A percentile compares a stretch with the other conserved stretches of the same genome.
phyloP scores from a whole-genome alignment of 2,888 invertebrate species.

The Brachyptera risi region DNA sequence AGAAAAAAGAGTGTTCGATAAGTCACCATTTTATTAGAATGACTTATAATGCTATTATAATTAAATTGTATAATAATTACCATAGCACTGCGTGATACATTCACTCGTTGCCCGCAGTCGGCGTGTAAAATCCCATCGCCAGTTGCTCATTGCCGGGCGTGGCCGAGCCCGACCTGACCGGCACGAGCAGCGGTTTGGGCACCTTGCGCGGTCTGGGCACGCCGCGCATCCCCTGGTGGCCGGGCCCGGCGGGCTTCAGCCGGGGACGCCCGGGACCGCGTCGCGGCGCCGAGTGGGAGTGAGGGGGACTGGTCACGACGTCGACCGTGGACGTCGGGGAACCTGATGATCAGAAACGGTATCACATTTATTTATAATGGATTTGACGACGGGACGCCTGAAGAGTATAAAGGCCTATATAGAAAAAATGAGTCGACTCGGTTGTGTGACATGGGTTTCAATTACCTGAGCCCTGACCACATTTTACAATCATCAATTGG shows the following conservation, averaged over 20 bases:
- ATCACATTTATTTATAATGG: too few species aligned
- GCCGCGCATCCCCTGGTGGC: constrained; percentile 59
- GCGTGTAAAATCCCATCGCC: constrained; percentile 32
- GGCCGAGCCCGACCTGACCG: constrained; percentile 25
- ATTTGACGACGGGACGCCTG: too few species aligned
- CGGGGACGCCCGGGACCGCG: constrained; percentile 66
- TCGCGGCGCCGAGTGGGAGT: constrained; percentile 44
- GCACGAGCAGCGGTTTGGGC: constrained; percentile 29
- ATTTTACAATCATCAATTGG: too few species aligned
- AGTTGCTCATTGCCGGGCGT: constrained; percentile 20
- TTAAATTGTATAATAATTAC: too few species aligned
- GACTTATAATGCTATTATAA: too few species aligned
- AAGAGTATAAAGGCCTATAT: too few species aligned
- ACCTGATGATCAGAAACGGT: constrained; percentile 7
- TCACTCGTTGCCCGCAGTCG: constrained; percentile 19
- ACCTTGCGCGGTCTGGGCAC: constrained; percentile 51
- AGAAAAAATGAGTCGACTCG: too few species aligned
- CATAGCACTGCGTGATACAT: background rate
- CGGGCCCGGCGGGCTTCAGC: constrained; percentile 60
- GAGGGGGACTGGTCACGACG: background rate
- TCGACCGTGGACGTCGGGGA: constrained; percentile 6
- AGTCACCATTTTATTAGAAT: too few species aligned
- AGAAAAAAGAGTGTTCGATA: too few species aligned
- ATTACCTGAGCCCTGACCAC: too few species aligned
- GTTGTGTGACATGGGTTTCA: too few species aligned